These are phyloP conservation scores for Neomorphus geoffroyi DNA, from an alignment of 2,797 vertebrate genomes.

Conservation along the genomic window DNA sequence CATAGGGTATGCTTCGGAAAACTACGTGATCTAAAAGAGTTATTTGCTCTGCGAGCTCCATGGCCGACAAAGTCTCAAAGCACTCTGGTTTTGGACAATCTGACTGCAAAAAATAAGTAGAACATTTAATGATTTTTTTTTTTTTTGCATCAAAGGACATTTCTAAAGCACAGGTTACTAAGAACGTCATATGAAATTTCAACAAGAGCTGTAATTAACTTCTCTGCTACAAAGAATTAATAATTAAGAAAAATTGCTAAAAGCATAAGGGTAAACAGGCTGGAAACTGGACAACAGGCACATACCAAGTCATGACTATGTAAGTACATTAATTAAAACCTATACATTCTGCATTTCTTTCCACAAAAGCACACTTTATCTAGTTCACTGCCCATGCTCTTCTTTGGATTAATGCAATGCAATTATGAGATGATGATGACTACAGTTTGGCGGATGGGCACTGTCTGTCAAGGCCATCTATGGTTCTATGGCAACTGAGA, in stretches of 20 bases:
- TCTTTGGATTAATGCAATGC: not conserved
- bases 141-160: not conserved
- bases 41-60: slow-evolving; percentile 97
- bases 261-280: not conserved
- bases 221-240: not conserved
- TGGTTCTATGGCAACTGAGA: not conserved
- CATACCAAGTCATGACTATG: not conserved
- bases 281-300: not conserved
- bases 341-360: not conserved
- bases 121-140: not conserved
- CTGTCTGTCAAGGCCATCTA: not conserved
- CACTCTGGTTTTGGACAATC: slow-evolving; percentile 89
- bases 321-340: not conserved
- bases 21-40: slow-evolving; percentile 94
- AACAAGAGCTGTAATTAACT: not conserved
- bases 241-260: not conserved
- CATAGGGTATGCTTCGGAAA: slow-evolving; percentile 96
- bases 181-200: not conserved
- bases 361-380: not conserved
- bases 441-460: not conserved
- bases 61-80: slow-evolving; percentile 92
- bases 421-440: not conserved
- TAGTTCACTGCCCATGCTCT: not conserved
- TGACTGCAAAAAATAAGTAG: slow-evolving; percentile 76
- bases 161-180: not conserved